Evolutionary conservation across 2,797 vertebrate species (phyloP).

Genomic region (Pempheris klunzingeri): DNA sequence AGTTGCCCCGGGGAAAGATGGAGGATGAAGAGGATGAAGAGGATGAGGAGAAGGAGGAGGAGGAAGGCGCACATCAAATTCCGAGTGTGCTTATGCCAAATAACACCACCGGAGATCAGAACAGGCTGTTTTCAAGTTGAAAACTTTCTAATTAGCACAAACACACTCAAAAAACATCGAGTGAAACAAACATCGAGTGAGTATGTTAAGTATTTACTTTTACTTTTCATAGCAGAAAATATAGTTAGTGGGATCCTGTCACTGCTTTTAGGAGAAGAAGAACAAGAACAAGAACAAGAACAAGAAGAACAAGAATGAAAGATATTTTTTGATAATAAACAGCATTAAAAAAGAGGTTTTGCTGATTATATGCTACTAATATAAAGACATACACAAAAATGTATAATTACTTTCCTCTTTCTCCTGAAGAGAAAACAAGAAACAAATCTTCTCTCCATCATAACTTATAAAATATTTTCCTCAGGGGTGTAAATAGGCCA

Average conservation of each 20-base stretch:
- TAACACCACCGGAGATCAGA: conserved; percentile 55
- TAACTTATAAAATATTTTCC: not conserved
- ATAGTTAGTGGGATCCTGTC: not conserved
- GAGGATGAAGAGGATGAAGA: conserved; percentile 34
- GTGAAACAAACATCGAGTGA: conserved; percentile 10
- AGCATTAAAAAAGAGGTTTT: not conserved
- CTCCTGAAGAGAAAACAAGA: too few relatives aligned
- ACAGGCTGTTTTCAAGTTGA: conserved; percentile 56
- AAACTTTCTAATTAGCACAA: conserved; percentile 60
- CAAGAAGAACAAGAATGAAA: too few relatives aligned
- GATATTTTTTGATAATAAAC: too few relatives aligned
- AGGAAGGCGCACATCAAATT: conserved; percentile 53
- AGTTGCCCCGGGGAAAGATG: conserved; percentile 52
- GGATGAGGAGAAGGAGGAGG: conserved; percentile 36
- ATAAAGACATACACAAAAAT: not conserved
- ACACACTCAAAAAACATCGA: not conserved
- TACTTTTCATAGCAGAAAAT: not conserved
- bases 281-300: too few relatives aligned
- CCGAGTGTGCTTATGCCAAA: conserved; percentile 72
- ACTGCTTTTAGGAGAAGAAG: not conserved
- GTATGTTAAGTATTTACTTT: not conserved
- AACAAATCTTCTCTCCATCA: not conserved
- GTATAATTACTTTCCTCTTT: not conserved
- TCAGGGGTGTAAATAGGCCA: too few relatives aligned
- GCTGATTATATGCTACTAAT: not conserved